phyloP scores from a whole-genome alignment of 2,797 vertebrate species.

The Saxicola maurus region DNA sequence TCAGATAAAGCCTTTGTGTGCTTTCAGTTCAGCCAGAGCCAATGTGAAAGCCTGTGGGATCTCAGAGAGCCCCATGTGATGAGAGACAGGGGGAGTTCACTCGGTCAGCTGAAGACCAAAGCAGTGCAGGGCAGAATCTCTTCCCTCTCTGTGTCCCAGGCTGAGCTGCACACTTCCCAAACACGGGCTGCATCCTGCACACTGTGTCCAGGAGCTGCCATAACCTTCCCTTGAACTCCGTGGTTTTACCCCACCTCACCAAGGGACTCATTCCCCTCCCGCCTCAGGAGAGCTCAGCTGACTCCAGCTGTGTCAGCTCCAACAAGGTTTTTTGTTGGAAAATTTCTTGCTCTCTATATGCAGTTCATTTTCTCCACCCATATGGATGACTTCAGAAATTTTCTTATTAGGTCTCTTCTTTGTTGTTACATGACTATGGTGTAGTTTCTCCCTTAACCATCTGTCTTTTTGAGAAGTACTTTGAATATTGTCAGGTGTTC shows the following conservation, averaged over 20 bases:
- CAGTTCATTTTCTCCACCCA: constrained; percentile 19
- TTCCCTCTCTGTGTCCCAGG: neutral
- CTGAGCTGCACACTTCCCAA: neutral
- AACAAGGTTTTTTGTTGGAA: neutral
- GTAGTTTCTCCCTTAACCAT: neutral
- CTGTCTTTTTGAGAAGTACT: neutral
- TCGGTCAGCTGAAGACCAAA: neutral
- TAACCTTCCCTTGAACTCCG: constrained; percentile 1
- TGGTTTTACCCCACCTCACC: neutral
- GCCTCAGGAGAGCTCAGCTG: neutral
- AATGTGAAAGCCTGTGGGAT: rapidly evolving
- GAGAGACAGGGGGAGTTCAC: neutral
- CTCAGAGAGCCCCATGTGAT: neutral
- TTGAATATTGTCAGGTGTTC: constrained; percentile 5
- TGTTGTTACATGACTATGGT: neutral
- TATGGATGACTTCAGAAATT: neutral
- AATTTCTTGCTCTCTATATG: neutral
- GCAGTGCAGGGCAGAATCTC: neutral
- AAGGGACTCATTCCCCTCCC: neutral
- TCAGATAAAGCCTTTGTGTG: rapidly evolving
- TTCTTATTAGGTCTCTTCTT: neutral
- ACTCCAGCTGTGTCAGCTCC: neutral
- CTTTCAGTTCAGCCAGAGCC: neutral
- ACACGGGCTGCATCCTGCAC: neutral
- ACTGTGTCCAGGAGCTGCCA: neutral